Percentiles rank a stretch among this genome's conserved stretches.
phyloP scores from a whole-genome alignment of 2,797 vertebrate genomes.

The Furcifer pardalis region DNA sequence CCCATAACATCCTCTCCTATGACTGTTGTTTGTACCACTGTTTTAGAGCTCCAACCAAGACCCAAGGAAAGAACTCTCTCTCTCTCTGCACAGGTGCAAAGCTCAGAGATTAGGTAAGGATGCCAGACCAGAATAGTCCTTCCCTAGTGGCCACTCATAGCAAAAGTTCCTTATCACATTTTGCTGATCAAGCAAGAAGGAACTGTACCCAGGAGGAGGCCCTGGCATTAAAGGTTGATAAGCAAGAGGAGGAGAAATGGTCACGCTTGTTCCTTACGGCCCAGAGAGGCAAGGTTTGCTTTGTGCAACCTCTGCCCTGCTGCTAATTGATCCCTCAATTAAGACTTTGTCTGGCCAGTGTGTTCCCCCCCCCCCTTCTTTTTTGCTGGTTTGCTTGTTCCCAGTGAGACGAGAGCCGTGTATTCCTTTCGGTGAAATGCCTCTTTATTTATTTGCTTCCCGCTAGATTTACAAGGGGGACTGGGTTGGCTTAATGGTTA shows the following conservation, averaged over 20 bases:
- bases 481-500: no score
- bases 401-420: no score
- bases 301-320: not conserved
- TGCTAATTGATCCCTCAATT: not conserved
- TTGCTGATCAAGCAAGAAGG: not conserved
- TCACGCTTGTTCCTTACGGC: not conserved
- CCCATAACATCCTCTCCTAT: not conserved
- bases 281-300: no score
- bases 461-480: no score
- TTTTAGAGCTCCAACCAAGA: not conserved
- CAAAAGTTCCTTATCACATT: not conserved
- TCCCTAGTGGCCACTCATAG: not conserved
- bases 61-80: not conserved
- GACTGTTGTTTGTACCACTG: not conserved
- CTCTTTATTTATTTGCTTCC: no score
- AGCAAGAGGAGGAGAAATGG: not conserved
- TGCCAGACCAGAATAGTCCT: not conserved
- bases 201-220: not conserved
- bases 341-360: no score
- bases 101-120: not conserved
- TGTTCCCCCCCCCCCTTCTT: no score
- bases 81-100: not conserved
- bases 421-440: no score
- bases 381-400: no score
- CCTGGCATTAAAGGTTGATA: not conserved